phyloP scores from a whole-genome alignment of 2,888 invertebrate genomes.

The Chouioia cunea region DNA sequence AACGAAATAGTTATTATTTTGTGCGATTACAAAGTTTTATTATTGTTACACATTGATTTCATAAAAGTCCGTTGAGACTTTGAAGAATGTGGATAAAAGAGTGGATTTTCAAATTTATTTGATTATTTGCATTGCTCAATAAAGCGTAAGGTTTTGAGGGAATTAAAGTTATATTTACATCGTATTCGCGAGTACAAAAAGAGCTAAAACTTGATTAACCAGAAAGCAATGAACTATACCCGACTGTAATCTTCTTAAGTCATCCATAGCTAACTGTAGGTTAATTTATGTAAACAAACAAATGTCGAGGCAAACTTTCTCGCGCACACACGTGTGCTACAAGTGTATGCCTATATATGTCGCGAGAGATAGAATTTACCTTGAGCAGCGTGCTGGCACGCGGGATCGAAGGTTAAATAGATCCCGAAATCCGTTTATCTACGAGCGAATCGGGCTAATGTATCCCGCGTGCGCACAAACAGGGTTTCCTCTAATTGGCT shows the following conservation, averaged over 20 bases:
- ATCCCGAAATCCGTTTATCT: constrained; percentile 39
- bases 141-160: too few relatives aligned
- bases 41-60: not conserved
- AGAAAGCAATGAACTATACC: constrained; percentile 1
- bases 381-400: constrained; percentile 7
- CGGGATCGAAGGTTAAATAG: constrained; percentile 38
- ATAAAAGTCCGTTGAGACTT: too few relatives aligned
- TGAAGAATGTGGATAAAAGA: too few relatives aligned
- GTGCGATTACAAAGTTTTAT: not conserved
- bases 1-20: too few relatives aligned
- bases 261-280: not conserved
- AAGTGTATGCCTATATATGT: not conserved
- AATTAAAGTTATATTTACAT: too few relatives aligned
- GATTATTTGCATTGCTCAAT: too few relatives aligned
- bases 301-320: not conserved
- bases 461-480: constrained; percentile 22
- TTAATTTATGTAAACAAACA: constrained; percentile 38
- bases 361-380: constrained; percentile 6
- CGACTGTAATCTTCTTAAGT: not conserved
- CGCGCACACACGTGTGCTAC: not conserved
- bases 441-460: constrained; percentile 25
- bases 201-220: not conserved
- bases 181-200: too few relatives aligned
- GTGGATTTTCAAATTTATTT: too few relatives aligned
- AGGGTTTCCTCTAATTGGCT: constrained; percentile 38